Evolutionary conservation across 2,888 invertebrate genomes (phyloP), one percentile per base, ranked within the genome.

Genomic region (Oscheius sp.): DNA sequence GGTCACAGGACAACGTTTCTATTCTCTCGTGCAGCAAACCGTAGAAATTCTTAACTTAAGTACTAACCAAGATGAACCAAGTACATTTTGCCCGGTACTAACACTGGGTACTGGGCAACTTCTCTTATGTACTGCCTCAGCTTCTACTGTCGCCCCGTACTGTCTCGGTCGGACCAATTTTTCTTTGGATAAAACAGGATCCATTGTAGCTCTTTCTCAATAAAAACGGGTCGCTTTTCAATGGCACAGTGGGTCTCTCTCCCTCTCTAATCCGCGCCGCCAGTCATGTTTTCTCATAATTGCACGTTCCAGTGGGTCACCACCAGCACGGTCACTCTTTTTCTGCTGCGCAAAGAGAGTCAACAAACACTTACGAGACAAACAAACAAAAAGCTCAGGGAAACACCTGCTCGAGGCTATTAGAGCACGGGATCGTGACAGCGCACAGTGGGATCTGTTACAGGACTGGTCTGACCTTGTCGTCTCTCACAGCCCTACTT

Each of bases 251-350:
- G 42, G 42, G n/a, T 37, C 21, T 21, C 21, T 35, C 57, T 37
- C 48, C 51, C 50, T 29, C 48, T 35, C 42, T 68, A 68, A 70
- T 59, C 58, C 70, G 32, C 33, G 7, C 59, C 32, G 35, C 33
- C 70, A 70, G 70, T 21, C 42, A 42, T 57, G 70, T 70, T 70
- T 70, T 70, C 66, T 59, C 70, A 70, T 70, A 70, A 70, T 70
- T 70, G 59, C 21, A 37, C 48, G 63, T 63, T 68, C 68, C 68
- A 68, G 53, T 35, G 65, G 68, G 68, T 68, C 37, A 29, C 53
- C 33, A 13, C n/a, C 37, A 33, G 3, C 42, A 42, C 42, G 42
- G 47, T 21, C 63, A 29, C 63, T 47, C 63, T 63, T 63, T 63
- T 63, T 63, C 63, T 21, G n/a, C 60, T 60, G 65, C 53, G 68